Base-by-base conservation (phyloP, 2,113 vertebrate genomes). In the Chionomys nivalis region DNA sequence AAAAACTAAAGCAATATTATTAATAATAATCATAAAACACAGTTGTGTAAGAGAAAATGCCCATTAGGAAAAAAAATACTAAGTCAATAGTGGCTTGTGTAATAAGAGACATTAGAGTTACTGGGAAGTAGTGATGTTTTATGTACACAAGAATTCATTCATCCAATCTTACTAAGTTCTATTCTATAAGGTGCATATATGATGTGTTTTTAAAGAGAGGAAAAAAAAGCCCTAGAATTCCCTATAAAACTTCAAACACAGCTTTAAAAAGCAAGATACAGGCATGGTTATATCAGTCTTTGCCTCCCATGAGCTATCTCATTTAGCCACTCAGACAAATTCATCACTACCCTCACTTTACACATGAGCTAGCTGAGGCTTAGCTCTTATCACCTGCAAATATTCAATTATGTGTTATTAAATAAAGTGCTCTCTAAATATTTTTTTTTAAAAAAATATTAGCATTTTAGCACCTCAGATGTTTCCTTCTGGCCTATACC, bases 311-410 rank as follows among this genome's bases (percentile, higher is more conserved):
- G 2, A 28, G 49, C 82, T 93, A 47, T 47, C 82, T 72, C 4
- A 76, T 89, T 89, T 72, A 94, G 90, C 55, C 33, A 76, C 77
- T 76, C 49, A 90, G 93, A 89, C 87, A 87, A 52, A 44, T 47
- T 58, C 83, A 31, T 93, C 79, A 72, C 81, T 70, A 95, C 68
- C 33, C 19, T 65, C 72, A 86, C 58, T 92, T 88, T 81, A 72
- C 86, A 63, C 75, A 75, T 90, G 65, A 93, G 87, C 92, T 42
- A 91, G 28, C 68, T 91, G 72, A 93, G 87, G 21, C 4, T 6
- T 83, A 92, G 36, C 33, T 92, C 2, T 12, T 88, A 13, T 21
- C 61, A 93, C 39, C 5, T 55, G 52, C 16, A 5, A 94, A 66
- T 26, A 47, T 75, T 85, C 93, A 96, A 63, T 90, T 47, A 55